phyloP scores from a whole-genome alignment of 2,113 vertebrate species.

The Lucifuga dentata region DNA sequence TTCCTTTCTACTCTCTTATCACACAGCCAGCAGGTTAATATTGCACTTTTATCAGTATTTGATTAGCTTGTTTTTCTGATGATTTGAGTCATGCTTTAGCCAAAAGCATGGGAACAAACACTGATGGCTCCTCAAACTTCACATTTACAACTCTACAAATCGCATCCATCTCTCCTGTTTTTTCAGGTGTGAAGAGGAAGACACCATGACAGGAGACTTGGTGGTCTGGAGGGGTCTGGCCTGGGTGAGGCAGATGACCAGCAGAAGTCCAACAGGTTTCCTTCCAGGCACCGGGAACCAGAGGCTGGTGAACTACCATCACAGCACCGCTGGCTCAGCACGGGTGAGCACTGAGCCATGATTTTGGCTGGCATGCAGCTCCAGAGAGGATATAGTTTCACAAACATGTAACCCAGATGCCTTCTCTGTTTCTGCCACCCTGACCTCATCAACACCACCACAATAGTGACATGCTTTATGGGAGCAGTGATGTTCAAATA shows the following conservation, averaged over 20 bases:
- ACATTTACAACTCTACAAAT: too few species aligned
- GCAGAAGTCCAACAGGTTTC: slow-evolving; percentile 24
- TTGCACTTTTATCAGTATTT: slow-evolving; percentile 19
- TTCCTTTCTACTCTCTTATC: neutral
- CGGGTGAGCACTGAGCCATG: slow-evolving; percentile 47
- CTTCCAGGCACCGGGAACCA: slow-evolving; percentile 25
- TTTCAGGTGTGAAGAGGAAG: slow-evolving; percentile 28
- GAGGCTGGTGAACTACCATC: slow-evolving; percentile 46
- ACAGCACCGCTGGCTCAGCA: slow-evolving; percentile 10
- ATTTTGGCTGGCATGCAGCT: neutral
- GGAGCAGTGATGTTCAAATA: neutral
- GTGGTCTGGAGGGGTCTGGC: slow-evolving; percentile 66
- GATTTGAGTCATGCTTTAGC: neutral
- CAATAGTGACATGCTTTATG: neutral
- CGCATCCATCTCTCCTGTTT: neutral
- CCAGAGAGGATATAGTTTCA: slow-evolving; percentile 32
- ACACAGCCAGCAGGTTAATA: slow-evolving; percentile 11
- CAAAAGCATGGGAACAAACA: neutral
- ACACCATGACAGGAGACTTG: slow-evolving; percentile 68
- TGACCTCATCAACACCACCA: slow-evolving; percentile 22
- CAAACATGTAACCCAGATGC: slow-evolving; percentile 23
- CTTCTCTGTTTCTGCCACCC: slow-evolving; percentile 2
- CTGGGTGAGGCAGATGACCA: slow-evolving; percentile 61
- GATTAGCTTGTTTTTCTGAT: slow-evolving; percentile 16
- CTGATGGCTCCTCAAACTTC: neutral